Evolutionary conservation across 2,888 invertebrate genomes (phyloP), one percentile per base, ranked within the genome.

Genomic region (Clitarchus hookeri): DNA sequence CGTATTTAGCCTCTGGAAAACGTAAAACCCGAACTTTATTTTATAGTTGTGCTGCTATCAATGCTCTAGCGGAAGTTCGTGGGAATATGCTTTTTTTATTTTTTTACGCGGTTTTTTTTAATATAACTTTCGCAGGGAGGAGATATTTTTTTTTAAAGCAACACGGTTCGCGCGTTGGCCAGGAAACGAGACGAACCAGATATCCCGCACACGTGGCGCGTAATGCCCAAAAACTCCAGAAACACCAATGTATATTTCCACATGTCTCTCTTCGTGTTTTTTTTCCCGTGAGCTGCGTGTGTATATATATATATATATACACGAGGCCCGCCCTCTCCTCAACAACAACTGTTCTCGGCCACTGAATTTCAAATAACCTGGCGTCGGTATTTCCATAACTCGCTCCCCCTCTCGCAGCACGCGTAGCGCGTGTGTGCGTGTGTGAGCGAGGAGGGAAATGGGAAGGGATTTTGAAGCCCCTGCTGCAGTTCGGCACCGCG

Each of bases 341-440:
- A 65, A 65, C 65, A 65, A 65, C 65, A 65, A 65, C 65, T 65
- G 65, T 65, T 65, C 65, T 65, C 65, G 65, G 65, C 65, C 65
- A 65, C 65, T 65, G 65, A 65, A 65, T 65, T 65, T 65, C 65
- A 65, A 65, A 65, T 65, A 65, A 65, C 65, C 65, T n/a, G 65
- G 65, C 65, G 65, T 65, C 65, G 65, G 65, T 65, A 65, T 65
- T 65, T 65, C 65, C 65, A 65, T 65, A 65, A 65, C 65, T 65
- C 65, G 13, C n/a, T 36, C 23, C 8, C 23, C 8, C n/a, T 23
- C 65, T 65, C 8, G n/a, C 1, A 65, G n/a, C 19, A 16, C 65
- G 36, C 48, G 48, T 23, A 1, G 8, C 65, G 8, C 23, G 13
- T 65, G 16, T 65, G n/a, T 23, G 23, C 65, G 65, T 65, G 19